phyloP scores from a whole-genome alignment of 2,113 vertebrate genomes.

The Tor tambroides region DNA sequence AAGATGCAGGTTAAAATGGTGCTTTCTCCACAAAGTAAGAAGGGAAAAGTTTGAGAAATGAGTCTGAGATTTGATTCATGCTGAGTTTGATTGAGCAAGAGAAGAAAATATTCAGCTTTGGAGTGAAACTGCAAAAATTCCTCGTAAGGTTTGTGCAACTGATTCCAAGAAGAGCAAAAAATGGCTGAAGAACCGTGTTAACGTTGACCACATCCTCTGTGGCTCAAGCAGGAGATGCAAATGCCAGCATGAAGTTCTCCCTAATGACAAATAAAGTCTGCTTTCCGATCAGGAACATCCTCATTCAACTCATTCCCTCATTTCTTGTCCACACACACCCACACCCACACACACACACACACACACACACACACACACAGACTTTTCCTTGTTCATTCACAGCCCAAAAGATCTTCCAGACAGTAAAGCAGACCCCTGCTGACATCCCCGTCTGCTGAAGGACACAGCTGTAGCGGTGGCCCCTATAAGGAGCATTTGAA shows the following conservation, averaged over 20 bases:
- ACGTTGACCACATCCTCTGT: not conserved
- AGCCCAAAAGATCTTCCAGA: conserved; percentile 39
- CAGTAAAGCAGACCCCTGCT: conserved; percentile 2
- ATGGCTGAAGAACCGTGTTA: not conserved
- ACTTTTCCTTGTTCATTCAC: not conserved
- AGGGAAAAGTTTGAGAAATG: not conserved
- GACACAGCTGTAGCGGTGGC: not conserved
- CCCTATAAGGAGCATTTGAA: conserved; percentile 20
- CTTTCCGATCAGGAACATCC: not conserved
- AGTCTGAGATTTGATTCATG: conserved; percentile 9
- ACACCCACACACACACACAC: not conserved
- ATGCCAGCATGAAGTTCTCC: not conserved
- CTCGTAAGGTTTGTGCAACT: not conserved
- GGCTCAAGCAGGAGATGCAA: not conserved
- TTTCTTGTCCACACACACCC: not conserved
- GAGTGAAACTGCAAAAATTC: conserved; percentile 10
- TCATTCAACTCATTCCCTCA: not conserved
- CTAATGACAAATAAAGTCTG: not conserved
- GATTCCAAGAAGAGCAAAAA: conserved; percentile 16
- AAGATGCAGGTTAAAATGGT: not conserved
- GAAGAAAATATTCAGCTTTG: conserved; percentile 22
- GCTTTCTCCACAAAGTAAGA: not conserved
- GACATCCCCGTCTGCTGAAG: not conserved
- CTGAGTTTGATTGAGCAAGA: conserved; percentile 18
- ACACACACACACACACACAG: not conserved